These are phyloP conservation scores for Beroe forskalii DNA, from an alignment of 37 sponge, comb jelly and placozoan species.

Conservation along the genomic window DNA sequence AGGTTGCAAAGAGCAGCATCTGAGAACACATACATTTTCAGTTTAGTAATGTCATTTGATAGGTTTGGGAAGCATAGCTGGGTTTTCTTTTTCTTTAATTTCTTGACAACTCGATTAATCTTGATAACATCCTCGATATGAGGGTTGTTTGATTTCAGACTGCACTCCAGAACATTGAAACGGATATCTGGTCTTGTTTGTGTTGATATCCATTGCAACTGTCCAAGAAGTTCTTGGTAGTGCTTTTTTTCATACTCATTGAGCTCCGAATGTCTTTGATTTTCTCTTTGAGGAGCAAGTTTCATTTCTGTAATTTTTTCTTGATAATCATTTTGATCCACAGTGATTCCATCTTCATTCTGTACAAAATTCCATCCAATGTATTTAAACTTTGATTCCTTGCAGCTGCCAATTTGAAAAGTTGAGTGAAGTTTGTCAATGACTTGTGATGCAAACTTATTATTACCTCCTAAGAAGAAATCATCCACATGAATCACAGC, in stretches of 20 bases:
- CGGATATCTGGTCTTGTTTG: not conserved
- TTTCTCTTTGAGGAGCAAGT: not conserved
- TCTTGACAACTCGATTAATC: not conserved
- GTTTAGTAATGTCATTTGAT: no score
- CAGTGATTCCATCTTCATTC: not conserved
- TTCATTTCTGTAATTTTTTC: not conserved
- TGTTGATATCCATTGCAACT: slow-evolving; percentile 6
- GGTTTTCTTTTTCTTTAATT: not conserved
- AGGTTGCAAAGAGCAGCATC: slow-evolving; percentile 12
- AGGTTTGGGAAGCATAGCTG: no score
- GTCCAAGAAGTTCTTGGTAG: not conserved
- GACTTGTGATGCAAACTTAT: not conserved
- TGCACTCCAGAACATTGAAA: not conserved
- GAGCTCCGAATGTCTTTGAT: not conserved
- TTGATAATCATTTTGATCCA: not conserved
- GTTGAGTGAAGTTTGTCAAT: not conserved
- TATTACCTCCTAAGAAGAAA: not conserved
- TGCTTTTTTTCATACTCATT: not conserved
- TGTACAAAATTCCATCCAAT: not conserved
- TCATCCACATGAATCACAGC: not conserved
- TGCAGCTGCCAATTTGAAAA: not conserved
- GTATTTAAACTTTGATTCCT: not conserved
- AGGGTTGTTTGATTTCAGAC: not conserved
- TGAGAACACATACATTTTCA: not conserved
- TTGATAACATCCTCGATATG: not conserved